Evolutionary conservation across 2,888 invertebrate species (phyloP), one percentile per base, ranked within the genome.

Genomic region (Desoria tigrina): DNA sequence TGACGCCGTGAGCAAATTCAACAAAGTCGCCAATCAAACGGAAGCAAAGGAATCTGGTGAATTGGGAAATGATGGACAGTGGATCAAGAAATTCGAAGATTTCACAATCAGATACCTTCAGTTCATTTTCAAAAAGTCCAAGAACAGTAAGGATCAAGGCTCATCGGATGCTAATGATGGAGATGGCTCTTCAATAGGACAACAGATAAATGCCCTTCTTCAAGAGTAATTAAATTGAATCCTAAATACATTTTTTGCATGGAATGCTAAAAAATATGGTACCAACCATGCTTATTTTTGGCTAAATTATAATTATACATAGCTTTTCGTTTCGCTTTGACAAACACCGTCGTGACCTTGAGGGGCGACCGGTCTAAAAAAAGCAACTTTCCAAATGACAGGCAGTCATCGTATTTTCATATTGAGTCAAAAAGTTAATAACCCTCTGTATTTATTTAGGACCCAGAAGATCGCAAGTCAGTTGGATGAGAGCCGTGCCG

Each of bases 1-100:
- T 4, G 51, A 51, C 24, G 16, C 27, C 4, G 51, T 51, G 16
- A 24, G 23, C 9, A 51, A 51, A 51, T 51, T 26, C 16, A 51
- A 51, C 23, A 4, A 51, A 23, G 6, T 51, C 6, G 51, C 26
- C 7, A 51, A 51, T 26, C 16, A 23, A 26, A 51, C 51, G 23
- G 18, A 51, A 23, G 16, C 4, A 4, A 21, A 14, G 16, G 28
- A 55, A 6, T 11, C 55, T 21, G n/a, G 16, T 28, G 27, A 7
- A 9, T n/a, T 7, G 18, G 24, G 28, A 28, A 27, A 11, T 53
- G n/a, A n/a, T 51, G 55, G 55, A 16, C 55, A 55, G 18, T 55
- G 55, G 55, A 55, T 55, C 28, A 55, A 28, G 28, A 26, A 28
- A 32, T 28, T 55, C 28, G 27, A 26, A 18, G 28, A 55, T n/a